These are phyloP conservation scores for Sebastes oblongus DNA, from an alignment of 2,797 vertebrate genomes.

Conservation along the genomic window DNA sequence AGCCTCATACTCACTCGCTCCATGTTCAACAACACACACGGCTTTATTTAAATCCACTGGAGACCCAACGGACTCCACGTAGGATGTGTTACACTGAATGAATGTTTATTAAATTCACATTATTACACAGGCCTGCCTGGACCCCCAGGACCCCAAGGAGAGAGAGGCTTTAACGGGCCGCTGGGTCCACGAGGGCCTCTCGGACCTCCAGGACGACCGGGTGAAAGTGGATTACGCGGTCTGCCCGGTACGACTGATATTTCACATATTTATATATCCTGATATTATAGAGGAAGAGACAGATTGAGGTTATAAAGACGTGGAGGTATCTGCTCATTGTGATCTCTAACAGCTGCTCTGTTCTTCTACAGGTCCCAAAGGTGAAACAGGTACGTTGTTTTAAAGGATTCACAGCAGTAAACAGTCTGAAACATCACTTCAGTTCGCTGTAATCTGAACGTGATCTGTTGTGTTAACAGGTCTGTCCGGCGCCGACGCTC, in stretches of 20 bases:
- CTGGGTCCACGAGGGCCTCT: slow-evolving; percentile 76
- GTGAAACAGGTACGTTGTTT: slow-evolving; percentile 80
- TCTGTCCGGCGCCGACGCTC: slow-evolving; percentile 78
- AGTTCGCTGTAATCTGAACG: too few species aligned
- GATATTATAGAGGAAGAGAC: neutral
- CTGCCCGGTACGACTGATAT: slow-evolving; percentile 72
- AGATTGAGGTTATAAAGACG: neutral
- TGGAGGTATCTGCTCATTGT: neutral
- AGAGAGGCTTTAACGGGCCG: slow-evolving; percentile 73
- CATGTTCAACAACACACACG: neutral
- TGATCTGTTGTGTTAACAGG: slow-evolving; percentile 68
- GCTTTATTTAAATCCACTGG: neutral
- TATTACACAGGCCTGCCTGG: slow-evolving; percentile 77
- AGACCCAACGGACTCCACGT: neutral
- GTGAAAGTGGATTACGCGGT: slow-evolving; percentile 78
- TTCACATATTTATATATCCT: neutral
- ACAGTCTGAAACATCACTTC: neutral
- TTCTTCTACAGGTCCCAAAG: slow-evolving; percentile 79
- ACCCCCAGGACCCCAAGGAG: slow-evolving; percentile 82
- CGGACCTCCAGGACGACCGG: slow-evolving; percentile 75
- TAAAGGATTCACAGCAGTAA: neutral
- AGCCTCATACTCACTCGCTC: neutral
- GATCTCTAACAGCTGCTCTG: slow-evolving; percentile 1
- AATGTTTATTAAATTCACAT: neutral
- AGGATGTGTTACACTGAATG: neutral